Evolutionary conservation across 2,113 vertebrate genomes (phyloP).

Genomic region (Siniperca knerii): DNA sequence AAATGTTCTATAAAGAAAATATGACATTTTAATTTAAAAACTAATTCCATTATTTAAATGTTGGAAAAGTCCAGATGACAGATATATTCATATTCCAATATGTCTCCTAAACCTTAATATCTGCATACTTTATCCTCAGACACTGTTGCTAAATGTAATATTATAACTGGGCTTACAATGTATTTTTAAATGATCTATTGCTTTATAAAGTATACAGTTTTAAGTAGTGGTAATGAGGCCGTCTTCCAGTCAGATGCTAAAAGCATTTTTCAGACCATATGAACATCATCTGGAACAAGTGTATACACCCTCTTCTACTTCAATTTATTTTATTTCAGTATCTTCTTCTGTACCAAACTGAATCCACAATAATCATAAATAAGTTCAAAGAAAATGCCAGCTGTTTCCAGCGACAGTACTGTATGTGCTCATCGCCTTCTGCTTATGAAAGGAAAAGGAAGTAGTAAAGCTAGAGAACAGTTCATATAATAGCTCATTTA

Average conservation of each 20-base stretch:
- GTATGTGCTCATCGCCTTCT: neutral
- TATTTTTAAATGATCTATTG: neutral
- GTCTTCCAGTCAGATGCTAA: neutral
- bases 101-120: neutral
- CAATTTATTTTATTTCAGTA: neutral
- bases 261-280: neutral
- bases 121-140: neutral
- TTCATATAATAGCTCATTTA: slow-evolving; percentile 15
- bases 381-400: neutral
- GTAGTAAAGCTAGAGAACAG: slow-evolving; percentile 50
- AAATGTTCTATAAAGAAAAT: neutral
- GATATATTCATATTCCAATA: neutral
- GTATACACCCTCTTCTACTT: neutral
- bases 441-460: slow-evolving; percentile 60
- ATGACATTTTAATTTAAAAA: neutral
- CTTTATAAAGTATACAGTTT: slow-evolving; percentile 23
- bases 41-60: neutral
- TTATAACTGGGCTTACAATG: neutral
- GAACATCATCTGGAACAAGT: neutral
- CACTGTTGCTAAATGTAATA: neutral
- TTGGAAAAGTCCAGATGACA: neutral
- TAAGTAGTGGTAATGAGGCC: rapidly evolving
- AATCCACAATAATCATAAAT: slow-evolving; percentile 16
- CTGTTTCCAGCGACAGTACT: slow-evolving; percentile 20
- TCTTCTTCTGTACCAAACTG: slow-evolving; percentile 1